phyloP scores from a whole-genome alignment of 2,888 invertebrate genomes.

The Dolichomitus sp. region DNA sequence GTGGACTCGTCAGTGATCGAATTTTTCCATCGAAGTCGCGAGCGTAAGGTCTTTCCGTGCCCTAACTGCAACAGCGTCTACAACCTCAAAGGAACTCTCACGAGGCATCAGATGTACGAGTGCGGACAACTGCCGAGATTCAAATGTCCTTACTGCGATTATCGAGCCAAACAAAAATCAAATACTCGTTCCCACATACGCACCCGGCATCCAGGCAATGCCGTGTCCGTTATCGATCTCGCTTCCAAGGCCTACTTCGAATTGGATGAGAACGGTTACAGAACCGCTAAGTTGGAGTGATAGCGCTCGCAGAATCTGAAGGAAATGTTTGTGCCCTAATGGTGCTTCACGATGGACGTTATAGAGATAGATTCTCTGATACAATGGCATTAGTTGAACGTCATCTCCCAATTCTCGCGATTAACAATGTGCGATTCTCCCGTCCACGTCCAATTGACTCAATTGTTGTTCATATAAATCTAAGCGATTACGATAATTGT shows the following conservation, averaged over 20 bases:
- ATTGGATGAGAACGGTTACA: background rate
- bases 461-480: conserved; percentile 9
- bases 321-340: background rate
- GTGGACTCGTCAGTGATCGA: conserved; percentile 14
- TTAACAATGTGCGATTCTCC: conserved; percentile 32
- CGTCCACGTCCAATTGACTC: conserved; percentile 14
- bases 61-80: conserved; percentile 79
- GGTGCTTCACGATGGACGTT: background rate
- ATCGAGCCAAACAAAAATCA: conserved; percentile 82
- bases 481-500: conserved; percentile 3
- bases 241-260: conserved; percentile 16
- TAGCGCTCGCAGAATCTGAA: background rate
- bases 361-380: background rate
- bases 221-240: conserved; percentile 52
- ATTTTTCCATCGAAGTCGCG: conserved; percentile 2
- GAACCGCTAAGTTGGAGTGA: conserved; percentile 8
- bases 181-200: conserved; percentile 92
- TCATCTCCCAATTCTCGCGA: background rate
- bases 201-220: conserved; percentile 86
- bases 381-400: background rate
- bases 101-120: conserved; percentile 83
- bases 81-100: conserved; percentile 79
- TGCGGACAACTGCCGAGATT: conserved; percentile 84
- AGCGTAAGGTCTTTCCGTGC: conserved; percentile 74
- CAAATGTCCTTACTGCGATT: conserved; percentile 83